These are phyloP conservation scores for Notocelia uddmanniana DNA, from an alignment of 2,888 invertebrate genomes.

Conservation along the genomic window DNA sequence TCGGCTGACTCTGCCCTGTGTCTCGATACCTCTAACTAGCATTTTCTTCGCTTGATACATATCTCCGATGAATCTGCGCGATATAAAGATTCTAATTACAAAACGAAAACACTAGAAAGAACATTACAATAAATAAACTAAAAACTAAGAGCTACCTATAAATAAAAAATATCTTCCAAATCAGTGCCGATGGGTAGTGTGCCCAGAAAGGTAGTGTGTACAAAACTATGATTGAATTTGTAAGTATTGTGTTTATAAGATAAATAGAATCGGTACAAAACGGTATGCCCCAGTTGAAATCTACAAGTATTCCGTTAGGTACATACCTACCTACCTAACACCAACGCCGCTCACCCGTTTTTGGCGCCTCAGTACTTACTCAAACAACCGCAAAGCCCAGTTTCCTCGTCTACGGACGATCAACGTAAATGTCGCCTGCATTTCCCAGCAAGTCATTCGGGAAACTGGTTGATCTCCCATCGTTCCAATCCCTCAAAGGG, in stretches of 20 bases:
- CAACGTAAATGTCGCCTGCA: slow-evolving; percentile 46
- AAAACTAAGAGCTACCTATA: too few species aligned
- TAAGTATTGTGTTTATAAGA: not conserved
- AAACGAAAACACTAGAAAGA: too few species aligned
- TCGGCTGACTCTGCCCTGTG: too few species aligned
- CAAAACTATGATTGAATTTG: not conserved
- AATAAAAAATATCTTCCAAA: too few species aligned
- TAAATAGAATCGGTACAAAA: not conserved
- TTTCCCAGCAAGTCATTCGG: slow-evolving; percentile 37
- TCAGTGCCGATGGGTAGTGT: too few species aligned
- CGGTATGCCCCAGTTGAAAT: not conserved
- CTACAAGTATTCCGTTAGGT: slow-evolving; percentile 17
- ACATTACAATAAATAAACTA: too few species aligned
- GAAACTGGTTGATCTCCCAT: slow-evolving; percentile 58
- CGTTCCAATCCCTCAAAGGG: slow-evolving; percentile 60
- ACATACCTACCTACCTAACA: not conserved
- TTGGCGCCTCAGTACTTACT: not conserved
- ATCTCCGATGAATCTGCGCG: too few species aligned
- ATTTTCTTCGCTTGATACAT: too few species aligned
- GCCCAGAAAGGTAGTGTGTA: too few species aligned
- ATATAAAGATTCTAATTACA: too few species aligned
- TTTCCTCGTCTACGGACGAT: slow-evolving; percentile 6
- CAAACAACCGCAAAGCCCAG: slow-evolving; percentile 17
- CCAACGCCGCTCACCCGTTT: slow-evolving; percentile 11
- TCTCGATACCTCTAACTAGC: too few species aligned